These are phyloP conservation scores for Opisthocomus hoazin DNA, from an alignment of 2,113 vertebrate species.

Conservation along the genomic window DNA sequence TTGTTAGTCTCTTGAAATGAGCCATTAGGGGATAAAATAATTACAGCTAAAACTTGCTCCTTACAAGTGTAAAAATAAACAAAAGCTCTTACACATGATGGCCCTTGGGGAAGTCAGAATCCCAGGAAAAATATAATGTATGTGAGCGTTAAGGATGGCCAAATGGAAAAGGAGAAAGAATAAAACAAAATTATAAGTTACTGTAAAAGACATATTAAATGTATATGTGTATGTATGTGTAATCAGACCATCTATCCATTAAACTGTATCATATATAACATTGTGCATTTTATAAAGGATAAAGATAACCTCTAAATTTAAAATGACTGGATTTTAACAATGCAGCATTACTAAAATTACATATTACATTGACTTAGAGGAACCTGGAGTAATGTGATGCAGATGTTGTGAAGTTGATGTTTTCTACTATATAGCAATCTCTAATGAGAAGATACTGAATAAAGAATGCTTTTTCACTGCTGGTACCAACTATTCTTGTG, in stretches of 20 bases:
- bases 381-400: neutral
- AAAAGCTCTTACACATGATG: neutral
- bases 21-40: too few relatives aligned
- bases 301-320: too few relatives aligned
- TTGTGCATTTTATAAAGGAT: too few relatives aligned
- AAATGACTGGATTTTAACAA: neutral
- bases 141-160: neutral
- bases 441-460: neutral
- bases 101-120: neutral
- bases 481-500: neutral
- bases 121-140: neutral
- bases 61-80: neutral
- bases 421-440: neutral
- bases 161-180: neutral
- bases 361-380: neutral
- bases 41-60: too few relatives aligned
- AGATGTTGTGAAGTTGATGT: neutral
- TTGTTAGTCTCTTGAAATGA: too few relatives aligned
- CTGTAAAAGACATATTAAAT: too few relatives aligned
- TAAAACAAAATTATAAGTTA: too few relatives aligned
- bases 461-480: neutral
- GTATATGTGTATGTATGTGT: too few relatives aligned
- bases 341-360: neutral
- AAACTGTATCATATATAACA: too few relatives aligned
- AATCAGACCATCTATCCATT: too few relatives aligned